A percentile compares a stretch with the other conserved stretches of the same genome.
phyloP scores from a whole-genome alignment of 2,797 vertebrate genomes.

The Centroberyx gerrardi region DNA sequence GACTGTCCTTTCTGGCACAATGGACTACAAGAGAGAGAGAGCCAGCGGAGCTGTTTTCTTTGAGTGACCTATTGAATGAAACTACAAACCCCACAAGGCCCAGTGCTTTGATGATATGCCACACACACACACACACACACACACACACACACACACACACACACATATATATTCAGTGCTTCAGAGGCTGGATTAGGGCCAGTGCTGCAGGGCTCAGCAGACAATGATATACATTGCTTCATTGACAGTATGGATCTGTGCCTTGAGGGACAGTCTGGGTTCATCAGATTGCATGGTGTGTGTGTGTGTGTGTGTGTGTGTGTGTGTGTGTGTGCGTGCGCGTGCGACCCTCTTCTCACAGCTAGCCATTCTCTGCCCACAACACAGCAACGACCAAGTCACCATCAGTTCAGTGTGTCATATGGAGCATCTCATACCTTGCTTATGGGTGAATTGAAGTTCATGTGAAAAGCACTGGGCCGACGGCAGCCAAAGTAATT shows the following conservation, averaged over 20 bases:
- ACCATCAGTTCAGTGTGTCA: slow-evolving; percentile 35
- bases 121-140: slow-evolving; percentile 5
- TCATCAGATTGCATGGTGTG: slow-evolving; percentile 27
- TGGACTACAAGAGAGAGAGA: slow-evolving; percentile 11
- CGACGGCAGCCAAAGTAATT: slow-evolving; percentile 3
- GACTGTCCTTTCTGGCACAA: slow-evolving; percentile 24
- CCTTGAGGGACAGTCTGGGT: slow-evolving; percentile 42
- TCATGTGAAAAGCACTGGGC: background rate
- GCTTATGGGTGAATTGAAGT: slow-evolving; percentile 49
- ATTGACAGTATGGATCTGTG: slow-evolving; percentile 60
- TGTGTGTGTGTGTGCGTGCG: no score
- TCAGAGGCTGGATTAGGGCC: slow-evolving; percentile 48
- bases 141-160: slow-evolving; percentile 29
- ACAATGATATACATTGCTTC: slow-evolving; percentile 53
- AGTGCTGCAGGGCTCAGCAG: slow-evolving; percentile 51
- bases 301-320: no score
- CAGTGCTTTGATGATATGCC: slow-evolving; percentile 15
- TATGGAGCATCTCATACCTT: slow-evolving; percentile 17
- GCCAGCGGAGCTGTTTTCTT: slow-evolving; percentile 36
- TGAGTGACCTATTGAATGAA: slow-evolving; percentile 36
- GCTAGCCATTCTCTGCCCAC: background rate
- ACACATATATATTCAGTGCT: slow-evolving; percentile 3
- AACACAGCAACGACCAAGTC: slow-evolving; percentile 12
- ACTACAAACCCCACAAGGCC: slow-evolving; percentile 45
- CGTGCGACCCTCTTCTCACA: slow-evolving; percentile 32